Evolutionary conservation across 2,888 invertebrate genomes (phyloP), one percentile per base, ranked within the genome.

Genomic region (Polyommatus icarus): DNA sequence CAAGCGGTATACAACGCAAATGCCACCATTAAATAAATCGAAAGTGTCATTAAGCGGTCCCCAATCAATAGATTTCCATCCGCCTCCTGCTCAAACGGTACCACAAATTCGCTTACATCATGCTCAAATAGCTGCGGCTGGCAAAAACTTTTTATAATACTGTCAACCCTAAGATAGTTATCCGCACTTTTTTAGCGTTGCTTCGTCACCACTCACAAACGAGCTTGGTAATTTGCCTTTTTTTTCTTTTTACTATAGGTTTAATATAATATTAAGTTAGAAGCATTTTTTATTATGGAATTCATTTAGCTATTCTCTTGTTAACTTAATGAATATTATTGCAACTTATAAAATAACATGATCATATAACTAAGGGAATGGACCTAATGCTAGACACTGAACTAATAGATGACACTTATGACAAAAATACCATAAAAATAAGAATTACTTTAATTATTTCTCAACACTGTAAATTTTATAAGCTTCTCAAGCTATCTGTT

Each of bases 1-100:
- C 24, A 76, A 46, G 61, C 20, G 40, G 57, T 77, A 57, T 46
- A 71, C 50, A 76, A 71, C 75, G 57, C 77, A 71, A 76, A 50
- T 78, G 20, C 50, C 36, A 76, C 76, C 81, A 79, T 79, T 78
- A 81, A 78, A 76, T 72, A 79, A 81, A 81, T 81, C 78, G 81
- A 79, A 78, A 81, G 73, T 77, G 79, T 80, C 80, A 59, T 79
- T 79, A 80, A 78, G 57, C n/a, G 57, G 36, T 40, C 20, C 71
- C 40, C 50, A 77, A 81, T 77, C 79, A 78, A 79, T 61, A 61
- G 76, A 54, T 54, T 75, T 75, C 29, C 7, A 75, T 75, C 75
- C 54, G 50, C 75, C 75, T 75, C 18, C 50, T 54, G 18, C 50
- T 46, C 50, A 75, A 75, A 75, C 29, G 75, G 75, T 54, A 57